Conservation (phyloP, 2,888 invertebrate species). For the Pristionchus japonicus region DNA sequence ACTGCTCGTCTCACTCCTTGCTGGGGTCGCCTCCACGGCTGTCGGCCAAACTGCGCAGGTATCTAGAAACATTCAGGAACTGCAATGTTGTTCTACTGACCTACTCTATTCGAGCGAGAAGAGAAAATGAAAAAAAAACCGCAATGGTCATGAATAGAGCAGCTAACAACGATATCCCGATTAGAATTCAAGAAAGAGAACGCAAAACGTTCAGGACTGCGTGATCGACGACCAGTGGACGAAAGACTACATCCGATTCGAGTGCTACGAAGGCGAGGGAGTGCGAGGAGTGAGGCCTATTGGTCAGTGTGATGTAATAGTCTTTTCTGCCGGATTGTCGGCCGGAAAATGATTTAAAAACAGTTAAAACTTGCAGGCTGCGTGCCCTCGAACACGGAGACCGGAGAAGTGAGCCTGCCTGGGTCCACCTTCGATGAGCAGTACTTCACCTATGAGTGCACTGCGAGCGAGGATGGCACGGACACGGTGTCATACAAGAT, state of each 20-base stretch:
- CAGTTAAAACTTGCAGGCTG: neutral
- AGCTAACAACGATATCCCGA: too few relatives aligned
- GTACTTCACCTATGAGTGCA: slow-evolving; percentile 31
- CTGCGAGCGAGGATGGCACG: neutral
- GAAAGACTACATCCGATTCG: slow-evolving; percentile 13
- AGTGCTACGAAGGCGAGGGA: slow-evolving; percentile 17
- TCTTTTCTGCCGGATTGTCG: neutral
- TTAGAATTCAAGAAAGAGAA: too few relatives aligned
- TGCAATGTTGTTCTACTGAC: too few relatives aligned
- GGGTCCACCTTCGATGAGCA: neutral
- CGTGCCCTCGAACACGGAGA: slow-evolving; percentile 17
- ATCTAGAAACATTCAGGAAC: too few relatives aligned
- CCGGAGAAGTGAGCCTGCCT: slow-evolving; percentile 4
- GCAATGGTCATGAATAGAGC: too few relatives aligned
- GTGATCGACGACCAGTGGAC: slow-evolving; percentile 17
- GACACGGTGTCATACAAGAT: neutral
- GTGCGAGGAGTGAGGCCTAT: slow-evolving; percentile 31
- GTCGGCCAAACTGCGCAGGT: too few relatives aligned
- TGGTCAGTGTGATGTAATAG: neutral
- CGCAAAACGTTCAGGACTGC: too few relatives aligned
- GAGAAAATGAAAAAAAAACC: too few relatives aligned
- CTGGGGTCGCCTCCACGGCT: too few relatives aligned
- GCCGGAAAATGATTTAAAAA: too few relatives aligned
- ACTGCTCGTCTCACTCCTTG: too few relatives aligned
- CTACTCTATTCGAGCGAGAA: too few relatives aligned